phyloP scores from a whole-genome alignment of 2,113 vertebrate species.

The Lates calcarifer region DNA sequence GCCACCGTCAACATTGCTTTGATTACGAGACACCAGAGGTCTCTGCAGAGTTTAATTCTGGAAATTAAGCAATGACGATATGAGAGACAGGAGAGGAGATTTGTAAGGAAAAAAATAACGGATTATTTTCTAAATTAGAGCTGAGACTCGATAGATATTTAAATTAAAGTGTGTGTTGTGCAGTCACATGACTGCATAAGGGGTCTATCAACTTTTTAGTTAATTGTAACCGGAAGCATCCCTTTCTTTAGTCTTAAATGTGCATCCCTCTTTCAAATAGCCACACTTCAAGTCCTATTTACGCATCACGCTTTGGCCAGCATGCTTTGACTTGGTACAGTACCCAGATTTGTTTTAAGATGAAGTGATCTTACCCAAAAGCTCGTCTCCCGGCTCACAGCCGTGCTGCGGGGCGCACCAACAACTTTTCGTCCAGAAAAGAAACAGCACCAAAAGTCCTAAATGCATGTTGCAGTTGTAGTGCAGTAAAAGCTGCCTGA shows the following conservation, averaged over 20 bases:
- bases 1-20: background rate
- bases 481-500: constrained; percentile 22
- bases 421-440: constrained; percentile 51
- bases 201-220: background rate
- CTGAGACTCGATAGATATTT: too few relatives aligned
- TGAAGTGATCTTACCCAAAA: constrained; percentile 84
- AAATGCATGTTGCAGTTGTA: constrained; percentile 79
- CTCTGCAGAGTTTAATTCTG: background rate
- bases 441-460: constrained; percentile 68
- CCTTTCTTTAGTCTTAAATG: background rate
- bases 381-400: constrained; percentile 80
- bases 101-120: too few relatives aligned
- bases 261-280: background rate
- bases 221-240: background rate
- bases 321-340: background rate
- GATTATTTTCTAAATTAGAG: background rate
- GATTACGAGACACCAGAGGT: rapidly evolving
- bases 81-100: background rate
- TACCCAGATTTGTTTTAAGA: background rate
- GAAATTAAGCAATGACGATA: too few relatives aligned
- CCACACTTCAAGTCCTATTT: background rate
- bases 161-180: background rate
- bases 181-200: background rate
- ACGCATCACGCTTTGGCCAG: background rate
- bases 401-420: constrained; percentile 72